Conservation (phyloP, 2,113 vertebrate species). For the Lathamus discolor region DNA sequence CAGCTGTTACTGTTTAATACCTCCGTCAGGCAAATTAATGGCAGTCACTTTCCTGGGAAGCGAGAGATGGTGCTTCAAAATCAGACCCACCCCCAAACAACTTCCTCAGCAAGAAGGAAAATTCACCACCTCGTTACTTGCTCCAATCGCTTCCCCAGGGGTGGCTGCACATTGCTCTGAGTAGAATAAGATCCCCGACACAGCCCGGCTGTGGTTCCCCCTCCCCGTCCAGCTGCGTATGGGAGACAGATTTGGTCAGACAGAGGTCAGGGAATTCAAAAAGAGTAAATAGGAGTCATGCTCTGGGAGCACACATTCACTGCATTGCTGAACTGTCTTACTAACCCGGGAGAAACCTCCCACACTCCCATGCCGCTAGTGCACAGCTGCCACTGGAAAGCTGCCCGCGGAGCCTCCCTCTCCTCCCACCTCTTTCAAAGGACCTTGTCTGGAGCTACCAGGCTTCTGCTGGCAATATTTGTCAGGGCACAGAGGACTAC, state of each 20-base stretch:
- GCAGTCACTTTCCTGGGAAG: not conserved
- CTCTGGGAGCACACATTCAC: not conserved
- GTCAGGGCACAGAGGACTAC: slow-evolving; percentile 15
- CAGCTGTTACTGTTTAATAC: not conserved
- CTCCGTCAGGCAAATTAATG: not conserved
- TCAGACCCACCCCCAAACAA: not conserved
- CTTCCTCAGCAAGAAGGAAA: slow-evolving; percentile 2
- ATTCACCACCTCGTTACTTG: not conserved
- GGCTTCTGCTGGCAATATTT: slow-evolving; percentile 16
- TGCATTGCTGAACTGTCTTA: slow-evolving; percentile 28
- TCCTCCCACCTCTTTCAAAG: not conserved
- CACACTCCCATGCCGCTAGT: slow-evolving; percentile 1
- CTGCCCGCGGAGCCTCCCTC: not conserved
- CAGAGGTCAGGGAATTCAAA: slow-evolving; percentile 6
- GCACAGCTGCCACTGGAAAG: slow-evolving; percentile 56
- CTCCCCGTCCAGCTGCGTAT: not conserved
- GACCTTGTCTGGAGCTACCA: slow-evolving; percentile 30
- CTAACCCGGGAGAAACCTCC: slow-evolving; percentile 5
- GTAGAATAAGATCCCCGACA: not conserved
- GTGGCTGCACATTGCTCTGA: rapidly evolving
- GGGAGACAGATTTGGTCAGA: not conserved
- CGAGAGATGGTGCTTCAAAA: not conserved
- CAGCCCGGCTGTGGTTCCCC: not conserved
- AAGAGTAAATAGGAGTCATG: not conserved
- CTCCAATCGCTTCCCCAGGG: slow-evolving; percentile 12